phyloP scores from a whole-genome alignment of 1,140 invertebrate species.

The Trichonephila clavata region DNA sequence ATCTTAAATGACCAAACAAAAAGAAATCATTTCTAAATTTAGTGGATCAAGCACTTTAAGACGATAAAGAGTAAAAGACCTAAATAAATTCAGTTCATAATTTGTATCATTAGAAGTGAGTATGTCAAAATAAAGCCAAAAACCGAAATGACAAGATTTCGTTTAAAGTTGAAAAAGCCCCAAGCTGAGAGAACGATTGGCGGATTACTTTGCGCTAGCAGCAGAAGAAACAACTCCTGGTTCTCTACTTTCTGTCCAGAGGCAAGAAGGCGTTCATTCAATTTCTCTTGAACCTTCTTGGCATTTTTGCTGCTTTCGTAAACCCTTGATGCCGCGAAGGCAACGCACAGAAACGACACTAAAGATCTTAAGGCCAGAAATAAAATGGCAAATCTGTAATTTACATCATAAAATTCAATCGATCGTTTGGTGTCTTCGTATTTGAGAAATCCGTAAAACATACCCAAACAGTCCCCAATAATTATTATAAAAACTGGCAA shows the following conservation, averaged over 20 bases:
- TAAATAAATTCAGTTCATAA: neutral
- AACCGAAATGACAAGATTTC: neutral
- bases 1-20: too few species aligned
- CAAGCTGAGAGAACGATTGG: neutral
- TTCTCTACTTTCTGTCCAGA: neutral
- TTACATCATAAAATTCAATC: neutral
- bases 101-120: neutral
- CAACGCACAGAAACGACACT: too few species aligned
- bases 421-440: neutral
- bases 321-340: too few species aligned
- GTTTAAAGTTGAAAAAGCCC: neutral
- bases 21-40: too few species aligned
- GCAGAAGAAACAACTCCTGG: neutral
- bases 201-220: neutral
- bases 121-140: neutral
- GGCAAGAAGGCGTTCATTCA: neutral
- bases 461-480: neutral
- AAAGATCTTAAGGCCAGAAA: neutral
- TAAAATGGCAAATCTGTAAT: neutral
- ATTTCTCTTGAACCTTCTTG: neutral
- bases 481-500: neutral
- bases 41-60: too few species aligned
- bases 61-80: too few species aligned
- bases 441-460: neutral
- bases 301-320: neutral